phyloP scores from a whole-genome alignment of 2,797 vertebrate genomes.

The Trachurus trachurus region DNA sequence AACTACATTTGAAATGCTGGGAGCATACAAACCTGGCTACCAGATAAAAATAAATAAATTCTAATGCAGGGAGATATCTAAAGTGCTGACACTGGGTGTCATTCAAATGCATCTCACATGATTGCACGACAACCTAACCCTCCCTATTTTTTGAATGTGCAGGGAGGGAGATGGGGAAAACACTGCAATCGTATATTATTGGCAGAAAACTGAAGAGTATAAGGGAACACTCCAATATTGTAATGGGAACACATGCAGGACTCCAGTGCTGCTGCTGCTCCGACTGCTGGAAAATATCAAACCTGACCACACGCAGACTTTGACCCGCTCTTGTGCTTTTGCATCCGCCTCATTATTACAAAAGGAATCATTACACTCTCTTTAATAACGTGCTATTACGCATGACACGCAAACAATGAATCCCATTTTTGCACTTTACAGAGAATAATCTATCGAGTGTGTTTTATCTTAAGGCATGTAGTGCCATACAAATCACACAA shows the following conservation, averaged over 20 bases:
- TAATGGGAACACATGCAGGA: conserved; percentile 52
- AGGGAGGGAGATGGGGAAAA: conserved; percentile 40
- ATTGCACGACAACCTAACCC: conserved; percentile 64
- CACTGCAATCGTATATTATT: conserved; percentile 51
- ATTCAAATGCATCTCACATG: conserved; percentile 74
- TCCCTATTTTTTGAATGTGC: conserved; percentile 45
- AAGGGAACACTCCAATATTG: conserved; percentile 43
- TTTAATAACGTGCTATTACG: conserved; percentile 36
- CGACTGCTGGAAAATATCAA: conserved; percentile 39
- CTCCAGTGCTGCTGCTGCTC: conserved; percentile 16
- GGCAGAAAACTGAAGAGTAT: conserved; percentile 50
- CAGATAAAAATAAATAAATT: conserved; percentile 39
- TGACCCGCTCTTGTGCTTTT: conserved; percentile 4
- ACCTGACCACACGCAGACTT: conserved; percentile 45
- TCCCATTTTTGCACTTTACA: conserved; percentile 56
- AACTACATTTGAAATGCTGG: conserved; percentile 65
- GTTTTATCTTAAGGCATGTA: conserved; percentile 62
- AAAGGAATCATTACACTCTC: conserved; percentile 24
- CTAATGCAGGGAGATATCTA: conserved; percentile 58
- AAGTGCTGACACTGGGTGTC: conserved; percentile 75
- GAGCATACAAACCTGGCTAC: conserved; percentile 55
- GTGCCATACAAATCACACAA: conserved; percentile 45
- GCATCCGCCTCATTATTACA: background rate
- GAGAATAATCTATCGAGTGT: conserved; percentile 61
- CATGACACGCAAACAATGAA: conserved; percentile 16